These are phyloP conservation scores for Dasypogon diadema DNA, from an alignment of 2,888 invertebrate genomes.

Conservation along the genomic window DNA sequence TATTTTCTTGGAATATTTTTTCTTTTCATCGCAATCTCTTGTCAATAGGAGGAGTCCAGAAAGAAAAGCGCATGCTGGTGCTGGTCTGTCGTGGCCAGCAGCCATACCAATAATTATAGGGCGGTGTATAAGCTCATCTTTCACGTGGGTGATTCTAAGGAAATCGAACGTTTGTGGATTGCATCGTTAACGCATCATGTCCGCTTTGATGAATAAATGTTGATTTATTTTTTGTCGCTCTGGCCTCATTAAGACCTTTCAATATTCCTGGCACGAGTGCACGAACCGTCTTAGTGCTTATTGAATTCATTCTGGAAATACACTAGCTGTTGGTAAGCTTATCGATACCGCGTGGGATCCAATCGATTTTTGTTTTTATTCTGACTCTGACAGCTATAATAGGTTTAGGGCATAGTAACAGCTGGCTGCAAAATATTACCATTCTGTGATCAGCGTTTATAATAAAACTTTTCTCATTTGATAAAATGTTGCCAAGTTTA, in stretches of 20 bases:
- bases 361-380: constrained; percentile 20
- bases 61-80: background rate
- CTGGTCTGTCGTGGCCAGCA: background rate
- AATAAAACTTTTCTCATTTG: background rate
- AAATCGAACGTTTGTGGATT: constrained; percentile 42
- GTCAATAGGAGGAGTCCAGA: constrained; percentile 7
- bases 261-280: constrained; percentile 39
- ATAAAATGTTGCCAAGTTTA: too few relatives aligned
- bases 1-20: constrained; percentile 34
- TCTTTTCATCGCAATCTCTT: constrained; percentile 9
- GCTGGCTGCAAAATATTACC: background rate
- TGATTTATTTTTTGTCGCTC: constrained; percentile 33
- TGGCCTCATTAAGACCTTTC: constrained; percentile 42
- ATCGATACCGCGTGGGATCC: constrained; percentile 21
- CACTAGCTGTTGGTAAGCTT: background rate
- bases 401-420: constrained; percentile 27
- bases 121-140: constrained; percentile 15
- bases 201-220: constrained; percentile 43
- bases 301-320: constrained; percentile 6
- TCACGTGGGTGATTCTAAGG: constrained; percentile 49
- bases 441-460: background rate
- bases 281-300: background rate
- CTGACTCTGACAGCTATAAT: background rate
- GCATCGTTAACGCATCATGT: constrained; percentile 48
- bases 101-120: background rate